A percentile compares a stretch with the other conserved stretches of the same genome.
Conservation (phyloP, 2,888 invertebrate genomes). For the Nineta flava region DNA sequence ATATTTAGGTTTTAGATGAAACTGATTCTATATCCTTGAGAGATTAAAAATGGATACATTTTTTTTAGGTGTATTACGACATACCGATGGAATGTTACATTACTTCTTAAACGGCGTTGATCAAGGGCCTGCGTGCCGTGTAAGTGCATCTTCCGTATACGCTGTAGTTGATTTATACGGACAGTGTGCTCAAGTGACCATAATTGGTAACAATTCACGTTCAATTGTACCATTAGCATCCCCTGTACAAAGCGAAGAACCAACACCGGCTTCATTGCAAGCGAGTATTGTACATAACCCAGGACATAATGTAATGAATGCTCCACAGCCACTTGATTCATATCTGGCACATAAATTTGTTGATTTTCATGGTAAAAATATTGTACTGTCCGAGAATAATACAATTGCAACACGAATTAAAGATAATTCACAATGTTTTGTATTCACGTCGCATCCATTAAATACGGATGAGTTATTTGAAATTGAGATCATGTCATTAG, state of each 20-base stretch:
- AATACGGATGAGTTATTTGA: conserved; percentile 66
- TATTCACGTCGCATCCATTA: conserved; percentile 57
- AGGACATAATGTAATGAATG: background rate
- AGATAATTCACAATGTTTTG: conserved; percentile 33
- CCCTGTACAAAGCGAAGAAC: conserved; percentile 17
- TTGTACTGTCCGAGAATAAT: conserved; percentile 49
- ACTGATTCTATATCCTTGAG: no score
- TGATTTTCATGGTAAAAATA: conserved; percentile 52
- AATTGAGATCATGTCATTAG: conserved; percentile 48
- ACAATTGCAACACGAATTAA: conserved; percentile 44
- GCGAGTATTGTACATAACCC: conserved; percentile 11
- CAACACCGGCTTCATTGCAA: conserved; percentile 22
- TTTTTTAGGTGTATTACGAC: conserved; percentile 61
- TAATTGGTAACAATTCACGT: conserved; percentile 16
- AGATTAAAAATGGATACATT: no score
- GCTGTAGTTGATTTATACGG: conserved; percentile 93
- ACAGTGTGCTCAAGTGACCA: conserved; percentile 74
- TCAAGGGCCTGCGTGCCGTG: conserved; percentile 70
- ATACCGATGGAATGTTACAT: conserved; percentile 67
- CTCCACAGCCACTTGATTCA: conserved; percentile 1
- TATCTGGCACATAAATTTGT: conserved; percentile 27
- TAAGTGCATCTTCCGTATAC: conserved; percentile 65
- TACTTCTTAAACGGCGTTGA: conserved; percentile 77
- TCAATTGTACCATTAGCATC: conserved; percentile 22
- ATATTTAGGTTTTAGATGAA: no score